Conservation (phyloP, 2,797 vertebrate genomes). For the Helarctos malayanus region DNA sequence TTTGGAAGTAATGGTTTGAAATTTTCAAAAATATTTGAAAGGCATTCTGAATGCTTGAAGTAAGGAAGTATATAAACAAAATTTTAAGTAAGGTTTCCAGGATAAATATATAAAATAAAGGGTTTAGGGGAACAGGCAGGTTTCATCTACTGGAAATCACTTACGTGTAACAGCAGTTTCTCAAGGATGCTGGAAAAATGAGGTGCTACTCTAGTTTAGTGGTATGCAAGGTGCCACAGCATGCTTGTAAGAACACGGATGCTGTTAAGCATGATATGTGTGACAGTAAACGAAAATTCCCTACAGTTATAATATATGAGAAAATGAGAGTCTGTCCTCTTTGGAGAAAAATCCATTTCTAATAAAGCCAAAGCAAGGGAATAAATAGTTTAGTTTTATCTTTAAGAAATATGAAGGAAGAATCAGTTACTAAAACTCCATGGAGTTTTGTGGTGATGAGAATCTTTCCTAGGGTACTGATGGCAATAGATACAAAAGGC, state of each 20-base stretch:
- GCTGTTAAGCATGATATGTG: neutral
- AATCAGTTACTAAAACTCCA: neutral
- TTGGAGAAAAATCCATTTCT: neutral
- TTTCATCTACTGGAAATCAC: constrained; percentile 27
- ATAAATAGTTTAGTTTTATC: neutral
- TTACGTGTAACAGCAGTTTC: neutral
- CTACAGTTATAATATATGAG: neutral
- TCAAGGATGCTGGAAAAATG: neutral
- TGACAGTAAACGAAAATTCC: neutral
- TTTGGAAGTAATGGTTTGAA: neutral
- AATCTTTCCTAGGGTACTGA: neutral
- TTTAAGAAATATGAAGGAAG: neutral
- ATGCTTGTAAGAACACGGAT: neutral
- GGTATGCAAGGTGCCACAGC: neutral
- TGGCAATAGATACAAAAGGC: neutral
- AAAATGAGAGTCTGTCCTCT: neutral
- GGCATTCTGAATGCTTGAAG: neutral
- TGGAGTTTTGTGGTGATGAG: neutral
- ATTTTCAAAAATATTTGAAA: neutral
- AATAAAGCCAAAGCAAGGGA: constrained; percentile 21
- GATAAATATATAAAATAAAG: neutral
- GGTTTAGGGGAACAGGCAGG: neutral
- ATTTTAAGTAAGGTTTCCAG: neutral
- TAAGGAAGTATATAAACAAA: neutral
- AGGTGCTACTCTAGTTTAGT: neutral